Conservation (phyloP, 2,113 vertebrate genomes). For the Podiceps cristatus region DNA sequence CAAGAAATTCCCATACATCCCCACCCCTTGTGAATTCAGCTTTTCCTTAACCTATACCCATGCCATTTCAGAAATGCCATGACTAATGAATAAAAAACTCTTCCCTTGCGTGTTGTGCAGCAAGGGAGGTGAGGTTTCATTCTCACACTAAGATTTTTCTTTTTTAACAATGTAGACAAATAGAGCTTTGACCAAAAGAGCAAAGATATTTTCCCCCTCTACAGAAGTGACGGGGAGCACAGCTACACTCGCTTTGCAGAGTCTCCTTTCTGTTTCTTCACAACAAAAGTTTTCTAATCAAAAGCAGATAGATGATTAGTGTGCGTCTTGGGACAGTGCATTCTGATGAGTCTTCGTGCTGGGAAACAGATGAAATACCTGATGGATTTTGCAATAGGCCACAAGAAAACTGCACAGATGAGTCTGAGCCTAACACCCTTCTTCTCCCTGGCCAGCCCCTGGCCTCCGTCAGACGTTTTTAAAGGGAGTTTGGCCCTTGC, state of each 20-base stretch:
- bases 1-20: not conserved
- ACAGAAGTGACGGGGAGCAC: not conserved
- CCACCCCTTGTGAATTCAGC: not conserved
- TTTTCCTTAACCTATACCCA: not conserved
- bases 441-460: not conserved
- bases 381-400: not conserved
- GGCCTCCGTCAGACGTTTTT: rapidly evolving
- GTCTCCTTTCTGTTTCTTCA: not conserved
- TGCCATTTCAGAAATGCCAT: not conserved
- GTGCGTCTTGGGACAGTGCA: not conserved
- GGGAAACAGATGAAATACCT: conserved; percentile 43
- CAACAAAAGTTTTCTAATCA: conserved; percentile 43
- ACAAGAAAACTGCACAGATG: not conserved
- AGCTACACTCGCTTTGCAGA: not conserved
- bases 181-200: not conserved
- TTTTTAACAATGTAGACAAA: not conserved
- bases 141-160: not conserved
- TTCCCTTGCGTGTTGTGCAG: not conserved
- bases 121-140: not conserved
- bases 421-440: not conserved
- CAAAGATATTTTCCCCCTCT: not conserved
- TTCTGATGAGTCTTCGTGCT: not conserved
- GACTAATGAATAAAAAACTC: not conserved
- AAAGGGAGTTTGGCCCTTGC: not conserved
- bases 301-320: conserved; percentile 35